Evolutionary conservation across 2,113 vertebrate species (phyloP).

Genomic region (Tetrax tetrax): DNA sequence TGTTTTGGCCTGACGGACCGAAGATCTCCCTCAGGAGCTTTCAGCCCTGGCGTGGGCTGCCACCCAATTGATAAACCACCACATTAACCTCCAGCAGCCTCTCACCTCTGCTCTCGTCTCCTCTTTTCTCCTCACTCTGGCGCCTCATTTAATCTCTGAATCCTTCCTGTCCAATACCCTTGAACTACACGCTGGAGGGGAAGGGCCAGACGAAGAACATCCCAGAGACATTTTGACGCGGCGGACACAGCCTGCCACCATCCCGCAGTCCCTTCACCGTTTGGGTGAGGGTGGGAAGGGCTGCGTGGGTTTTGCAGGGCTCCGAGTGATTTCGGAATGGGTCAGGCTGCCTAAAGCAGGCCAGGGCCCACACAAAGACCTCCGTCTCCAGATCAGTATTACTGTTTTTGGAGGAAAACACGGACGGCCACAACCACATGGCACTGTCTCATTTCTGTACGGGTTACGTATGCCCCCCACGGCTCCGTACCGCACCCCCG

Average conservation of each 20-base stretch:
- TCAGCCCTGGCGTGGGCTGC: background rate
- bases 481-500: accelerated
- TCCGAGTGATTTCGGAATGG: background rate
- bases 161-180: background rate
- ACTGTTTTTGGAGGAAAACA: background rate
- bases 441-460: accelerated
- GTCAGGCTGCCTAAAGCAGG: background rate
- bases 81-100: background rate
- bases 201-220: background rate
- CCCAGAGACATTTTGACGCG: background rate
- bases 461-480: accelerated
- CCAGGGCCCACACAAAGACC: background rate
- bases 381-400: accelerated
- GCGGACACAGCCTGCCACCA: background rate
- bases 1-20: background rate
- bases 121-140: background rate
- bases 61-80: background rate
- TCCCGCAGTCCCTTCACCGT: background rate
- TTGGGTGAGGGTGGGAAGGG: background rate
- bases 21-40: background rate
- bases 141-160: background rate
- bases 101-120: background rate
- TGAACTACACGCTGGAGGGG: background rate
- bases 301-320: background rate
- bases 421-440: accelerated